A percentile compares a stretch with the other conserved stretches of the same genome.
Evolutionary conservation across 2,113 vertebrate genomes (phyloP).

Genomic region (Lycocorax pyrrhopterus): DNA sequence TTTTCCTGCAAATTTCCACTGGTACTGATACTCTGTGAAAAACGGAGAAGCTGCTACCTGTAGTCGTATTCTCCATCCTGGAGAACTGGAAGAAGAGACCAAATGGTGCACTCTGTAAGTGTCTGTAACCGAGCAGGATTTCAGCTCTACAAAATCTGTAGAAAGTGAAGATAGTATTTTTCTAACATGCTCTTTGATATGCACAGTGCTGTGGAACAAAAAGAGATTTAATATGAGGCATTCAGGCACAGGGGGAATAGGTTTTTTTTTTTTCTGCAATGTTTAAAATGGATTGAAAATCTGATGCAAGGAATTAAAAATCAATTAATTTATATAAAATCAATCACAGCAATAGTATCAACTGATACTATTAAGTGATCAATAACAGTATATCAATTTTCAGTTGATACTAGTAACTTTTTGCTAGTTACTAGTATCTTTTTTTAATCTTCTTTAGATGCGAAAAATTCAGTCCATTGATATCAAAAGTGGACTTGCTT

Average conservation of each 20-base stretch:
- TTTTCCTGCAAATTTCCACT: background rate
- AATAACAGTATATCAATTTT: background rate
- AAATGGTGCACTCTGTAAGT: background rate
- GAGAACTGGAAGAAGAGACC: background rate
- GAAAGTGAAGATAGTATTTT: background rate
- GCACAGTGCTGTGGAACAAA: background rate
- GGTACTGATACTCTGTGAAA: background rate
- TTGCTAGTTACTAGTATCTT: background rate
- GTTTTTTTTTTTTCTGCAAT: background rate
- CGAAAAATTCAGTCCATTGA: background rate
- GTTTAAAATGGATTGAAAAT: background rate
- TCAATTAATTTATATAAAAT: background rate
- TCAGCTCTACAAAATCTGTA: background rate
- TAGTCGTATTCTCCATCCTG: background rate
- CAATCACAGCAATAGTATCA: background rate
- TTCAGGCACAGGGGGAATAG: background rate
- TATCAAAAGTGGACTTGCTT: background rate
- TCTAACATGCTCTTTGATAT: background rate
- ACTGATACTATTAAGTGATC: background rate
- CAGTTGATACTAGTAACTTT: background rate
- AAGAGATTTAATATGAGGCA: background rate
- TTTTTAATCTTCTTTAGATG: background rate
- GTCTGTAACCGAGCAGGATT: background rate
- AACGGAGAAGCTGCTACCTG: background rate
- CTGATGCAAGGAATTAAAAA: background rate